phyloP scores from a whole-genome alignment of 2,113 vertebrate genomes.

The Antechinus flavipes region DNA sequence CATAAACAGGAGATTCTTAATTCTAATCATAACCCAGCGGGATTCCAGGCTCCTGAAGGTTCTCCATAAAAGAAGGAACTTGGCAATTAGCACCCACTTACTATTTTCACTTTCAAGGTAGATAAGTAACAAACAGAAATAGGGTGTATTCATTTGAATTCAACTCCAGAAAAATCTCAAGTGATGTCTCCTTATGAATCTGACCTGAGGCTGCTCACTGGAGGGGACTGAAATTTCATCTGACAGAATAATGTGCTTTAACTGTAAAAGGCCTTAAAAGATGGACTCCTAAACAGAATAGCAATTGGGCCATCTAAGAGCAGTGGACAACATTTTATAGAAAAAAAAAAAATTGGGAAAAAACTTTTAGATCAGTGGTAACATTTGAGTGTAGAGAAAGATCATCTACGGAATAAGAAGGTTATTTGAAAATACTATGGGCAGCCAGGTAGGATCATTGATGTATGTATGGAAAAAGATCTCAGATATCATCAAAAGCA shows the following conservation, averaged over 20 bases:
- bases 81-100: constrained; percentile 67
- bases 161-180: constrained; percentile 72
- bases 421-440: not conserved
- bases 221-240: constrained; percentile 49
- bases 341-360: not conserved
- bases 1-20: not conserved
- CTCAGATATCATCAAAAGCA: no score
- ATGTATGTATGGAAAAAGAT: not conserved
- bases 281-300: constrained; percentile 39
- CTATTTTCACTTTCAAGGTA: constrained; percentile 59
- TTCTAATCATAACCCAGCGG: constrained; percentile 1
- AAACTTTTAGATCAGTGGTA: constrained; percentile 20
- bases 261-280: constrained; percentile 46
- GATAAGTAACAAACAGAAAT: constrained; percentile 68
- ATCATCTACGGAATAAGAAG: not conserved
- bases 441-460: not conserved
- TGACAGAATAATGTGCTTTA: constrained; percentile 55
- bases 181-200: constrained; percentile 69
- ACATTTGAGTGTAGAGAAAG: constrained; percentile 4
- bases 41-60: not conserved
- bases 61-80: constrained; percentile 60
- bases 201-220: constrained; percentile 68
- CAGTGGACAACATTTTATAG: constrained; percentile 14
- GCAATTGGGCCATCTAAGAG: constrained; percentile 21
- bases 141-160: constrained; percentile 70